A percentile compares a stretch with the other conserved stretches of the same genome.
phyloP scores from a whole-genome alignment of 2,888 invertebrate genomes.

The Thymelicus sylvestris region DNA sequence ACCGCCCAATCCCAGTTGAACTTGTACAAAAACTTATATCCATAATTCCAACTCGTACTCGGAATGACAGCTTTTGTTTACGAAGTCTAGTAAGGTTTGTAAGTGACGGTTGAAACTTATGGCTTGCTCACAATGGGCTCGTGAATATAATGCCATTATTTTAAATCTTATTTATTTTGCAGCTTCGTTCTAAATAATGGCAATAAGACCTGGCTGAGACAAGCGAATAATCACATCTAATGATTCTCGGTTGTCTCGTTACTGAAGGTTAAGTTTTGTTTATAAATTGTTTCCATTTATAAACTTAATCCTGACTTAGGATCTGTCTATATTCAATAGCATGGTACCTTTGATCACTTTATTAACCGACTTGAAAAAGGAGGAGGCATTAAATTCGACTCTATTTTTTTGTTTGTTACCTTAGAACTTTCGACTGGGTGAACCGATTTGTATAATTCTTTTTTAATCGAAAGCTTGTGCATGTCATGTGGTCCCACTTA shows the following conservation, averaged over 20 bases:
- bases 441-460: too few relatives aligned
- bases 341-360: background rate
- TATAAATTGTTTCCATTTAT: constrained; percentile 8
- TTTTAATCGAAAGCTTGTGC: too few relatives aligned
- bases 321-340: background rate
- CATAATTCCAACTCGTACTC: constrained; percentile 9
- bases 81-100: constrained; percentile 16
- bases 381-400: too few relatives aligned
- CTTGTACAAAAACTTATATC: constrained; percentile 14
- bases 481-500: too few relatives aligned
- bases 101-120: constrained; percentile 32
- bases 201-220: constrained; percentile 15
- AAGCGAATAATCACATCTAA: constrained; percentile 16
- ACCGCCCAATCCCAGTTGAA: constrained; percentile 1
- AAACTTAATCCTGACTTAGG: background rate
- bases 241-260: background rate
- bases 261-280: constrained; percentile 5
- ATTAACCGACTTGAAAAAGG: too few relatives aligned
- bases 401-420: too few relatives aligned
- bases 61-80: constrained; percentile 28
- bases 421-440: too few relatives aligned
- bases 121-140: constrained; percentile 26
- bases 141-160: constrained; percentile 33
- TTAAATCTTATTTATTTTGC: constrained; percentile 35
- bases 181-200: constrained; percentile 26